Evolutionary conservation across 2,113 vertebrate genomes (phyloP).

Genomic region (Micromys minutus): DNA sequence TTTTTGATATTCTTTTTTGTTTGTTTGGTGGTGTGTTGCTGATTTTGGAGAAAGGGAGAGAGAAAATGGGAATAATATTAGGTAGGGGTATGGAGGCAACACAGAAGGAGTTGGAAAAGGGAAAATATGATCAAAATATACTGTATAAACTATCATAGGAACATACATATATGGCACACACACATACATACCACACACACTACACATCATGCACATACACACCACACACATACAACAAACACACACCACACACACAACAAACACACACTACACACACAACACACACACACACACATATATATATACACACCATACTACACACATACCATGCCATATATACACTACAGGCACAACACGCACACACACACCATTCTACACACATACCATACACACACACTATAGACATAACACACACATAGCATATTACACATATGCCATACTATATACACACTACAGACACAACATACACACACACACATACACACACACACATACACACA

Average conservation of each 20-base stretch:
- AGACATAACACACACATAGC: neutral
- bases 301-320: neutral
- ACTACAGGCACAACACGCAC: too few relatives aligned
- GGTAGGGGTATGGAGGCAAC: neutral
- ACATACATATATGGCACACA: neutral
- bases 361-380: neutral
- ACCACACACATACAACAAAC: neutral
- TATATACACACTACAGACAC: too few relatives aligned
- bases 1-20: neutral
- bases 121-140: neutral
- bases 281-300: neutral
- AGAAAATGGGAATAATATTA: neutral
- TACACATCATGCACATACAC: neutral
- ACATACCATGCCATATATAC: neutral
- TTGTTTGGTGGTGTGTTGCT: neutral
- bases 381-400: too few relatives aligned
- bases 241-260: neutral
- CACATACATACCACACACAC: neutral
- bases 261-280: neutral
- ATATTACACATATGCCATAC: neutral
- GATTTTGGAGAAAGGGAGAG: neutral
- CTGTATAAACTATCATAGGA: too few relatives aligned
- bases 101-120: neutral
- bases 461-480: neutral
- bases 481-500: neutral